Base-by-base conservation (phyloP, 2,113 vertebrate genomes). In the Anguilla japonica region DNA sequence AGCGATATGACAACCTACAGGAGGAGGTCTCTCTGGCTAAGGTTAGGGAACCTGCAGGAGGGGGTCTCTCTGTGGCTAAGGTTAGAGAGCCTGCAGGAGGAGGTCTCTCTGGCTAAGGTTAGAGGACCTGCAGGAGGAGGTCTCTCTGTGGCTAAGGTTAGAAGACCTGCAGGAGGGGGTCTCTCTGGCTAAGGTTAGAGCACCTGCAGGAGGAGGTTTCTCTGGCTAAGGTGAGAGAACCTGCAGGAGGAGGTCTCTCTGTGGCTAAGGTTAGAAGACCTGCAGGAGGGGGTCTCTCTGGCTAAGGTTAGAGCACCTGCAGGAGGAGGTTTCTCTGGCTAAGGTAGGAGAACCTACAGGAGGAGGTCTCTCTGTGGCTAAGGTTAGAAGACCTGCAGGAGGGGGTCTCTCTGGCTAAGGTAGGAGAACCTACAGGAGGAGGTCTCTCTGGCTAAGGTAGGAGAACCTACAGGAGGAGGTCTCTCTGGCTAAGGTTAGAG, bases 1-100 rank as follows among this genome's bases (percentile, higher is more conserved):
- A 97, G 94, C 95, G 96, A 96, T 99, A 97, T 0, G 98, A 99
- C 88, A 99, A 96, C 91, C 91, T 99, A 84, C 93, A 91, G 87
- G 98, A 99, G 13, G 98, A 99, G 91, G 89, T 97, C 29, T 93
- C 92, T 0, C 34, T 96, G 46, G 81, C 92, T 46, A 98, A 97
- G 97, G 98, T 96, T 94, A 90, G 0, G 2, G 5, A 84, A 20
- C 57, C 16, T 22, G 3, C 22, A 4, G 1, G 26, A 99, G 13
- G 97, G 99, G 91, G 89, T 97, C 29, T 93, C 92, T 0, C 34
- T 96, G 50, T 96, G 50, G 80, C 92, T 43, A 98, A 97, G 97
- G 98, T 96, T 94, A 90, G 0, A 5, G 5, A 84, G 15, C 46
- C 16, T 22, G 3, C 22, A 4, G 1, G 26, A 99, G 13, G 97